These are phyloP conservation scores for Lottia gigantea DNA, from an alignment of 2,888 invertebrate genomes.

Conservation along the genomic window DNA sequence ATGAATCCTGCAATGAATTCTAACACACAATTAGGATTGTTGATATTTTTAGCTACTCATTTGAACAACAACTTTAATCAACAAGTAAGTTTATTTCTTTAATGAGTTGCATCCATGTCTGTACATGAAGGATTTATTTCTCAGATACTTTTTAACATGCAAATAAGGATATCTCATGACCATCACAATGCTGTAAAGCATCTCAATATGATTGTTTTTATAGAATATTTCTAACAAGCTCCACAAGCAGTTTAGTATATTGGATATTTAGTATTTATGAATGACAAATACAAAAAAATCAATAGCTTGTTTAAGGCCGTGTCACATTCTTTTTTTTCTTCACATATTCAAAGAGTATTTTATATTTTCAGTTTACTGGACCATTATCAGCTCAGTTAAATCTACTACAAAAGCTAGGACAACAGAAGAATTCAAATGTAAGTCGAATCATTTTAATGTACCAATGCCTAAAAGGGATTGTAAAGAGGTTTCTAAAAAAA, in stretches of 20 bases:
- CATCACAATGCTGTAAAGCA: background rate
- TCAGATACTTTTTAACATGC: too few relatives aligned
- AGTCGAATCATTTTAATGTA: background rate
- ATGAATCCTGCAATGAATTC: conserved; percentile 57
- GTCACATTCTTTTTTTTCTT: too few relatives aligned
- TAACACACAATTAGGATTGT: conserved; percentile 56
- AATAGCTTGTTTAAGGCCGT: too few relatives aligned
- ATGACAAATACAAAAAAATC: too few relatives aligned
- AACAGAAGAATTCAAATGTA: conserved; percentile 10
- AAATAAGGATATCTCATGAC: background rate
- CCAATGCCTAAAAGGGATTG: too few relatives aligned
- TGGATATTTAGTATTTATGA: too few relatives aligned
- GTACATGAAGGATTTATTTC: too few relatives aligned
- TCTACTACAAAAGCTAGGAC: conserved; percentile 23
- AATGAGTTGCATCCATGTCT: too few relatives aligned
- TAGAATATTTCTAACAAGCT: too few relatives aligned
- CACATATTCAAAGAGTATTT: background rate
- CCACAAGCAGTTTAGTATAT: too few relatives aligned
- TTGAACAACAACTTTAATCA: conserved; percentile 38
- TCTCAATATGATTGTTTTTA: background rate
- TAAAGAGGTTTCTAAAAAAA: too few relatives aligned
- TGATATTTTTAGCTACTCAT: conserved; percentile 49
- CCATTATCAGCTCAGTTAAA: conserved; percentile 36
- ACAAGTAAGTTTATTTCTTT: conserved; percentile 23
- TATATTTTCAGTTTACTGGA: conserved; percentile 36